Conservation (phyloP, 2,797 vertebrate genomes). For the Gymnoscopelus braueri region DNA sequence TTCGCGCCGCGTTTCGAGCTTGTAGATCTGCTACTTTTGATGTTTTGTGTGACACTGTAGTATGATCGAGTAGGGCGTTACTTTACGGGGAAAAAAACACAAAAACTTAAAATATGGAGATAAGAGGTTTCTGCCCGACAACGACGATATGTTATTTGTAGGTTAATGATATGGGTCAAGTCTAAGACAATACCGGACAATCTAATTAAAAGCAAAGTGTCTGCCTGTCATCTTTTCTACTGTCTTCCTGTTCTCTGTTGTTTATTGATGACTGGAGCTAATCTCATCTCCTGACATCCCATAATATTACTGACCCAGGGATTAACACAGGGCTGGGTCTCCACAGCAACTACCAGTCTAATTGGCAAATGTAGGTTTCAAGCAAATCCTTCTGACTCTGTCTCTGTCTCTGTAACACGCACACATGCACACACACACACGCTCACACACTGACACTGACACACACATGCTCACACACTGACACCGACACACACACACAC, state of each 20-base stretch:
- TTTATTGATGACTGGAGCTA: background rate
- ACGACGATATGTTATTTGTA: too few species aligned
- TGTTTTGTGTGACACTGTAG: too few species aligned
- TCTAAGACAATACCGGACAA: background rate
- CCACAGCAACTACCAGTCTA: slow-evolving; percentile 66
- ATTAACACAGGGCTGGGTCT: slow-evolving; percentile 63
- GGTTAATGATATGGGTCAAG: background rate
- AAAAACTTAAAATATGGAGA: too few species aligned
- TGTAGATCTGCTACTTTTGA: too few species aligned
- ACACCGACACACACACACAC: slow-evolving; percentile 29
- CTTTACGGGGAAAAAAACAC: too few species aligned
- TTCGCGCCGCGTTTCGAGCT: too few species aligned
- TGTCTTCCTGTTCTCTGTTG: too few species aligned
- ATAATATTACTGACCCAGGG: slow-evolving; percentile 29
- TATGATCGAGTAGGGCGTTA: too few species aligned
- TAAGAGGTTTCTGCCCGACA: too few species aligned
- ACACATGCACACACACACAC: slow-evolving; percentile 10
- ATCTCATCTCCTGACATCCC: background rate
- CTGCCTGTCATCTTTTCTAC: too few species aligned
- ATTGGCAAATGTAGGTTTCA: slow-evolving; percentile 77
- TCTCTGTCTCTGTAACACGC: slow-evolving; percentile 10
- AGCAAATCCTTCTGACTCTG: slow-evolving; percentile 61
- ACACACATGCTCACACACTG: slow-evolving; percentile 39
- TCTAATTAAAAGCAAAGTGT: too few species aligned
- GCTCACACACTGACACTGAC: background rate